These are phyloP conservation scores for Melanocharis versteri DNA, from an alignment of 2,113 vertebrate genomes.

Conservation along the genomic window DNA sequence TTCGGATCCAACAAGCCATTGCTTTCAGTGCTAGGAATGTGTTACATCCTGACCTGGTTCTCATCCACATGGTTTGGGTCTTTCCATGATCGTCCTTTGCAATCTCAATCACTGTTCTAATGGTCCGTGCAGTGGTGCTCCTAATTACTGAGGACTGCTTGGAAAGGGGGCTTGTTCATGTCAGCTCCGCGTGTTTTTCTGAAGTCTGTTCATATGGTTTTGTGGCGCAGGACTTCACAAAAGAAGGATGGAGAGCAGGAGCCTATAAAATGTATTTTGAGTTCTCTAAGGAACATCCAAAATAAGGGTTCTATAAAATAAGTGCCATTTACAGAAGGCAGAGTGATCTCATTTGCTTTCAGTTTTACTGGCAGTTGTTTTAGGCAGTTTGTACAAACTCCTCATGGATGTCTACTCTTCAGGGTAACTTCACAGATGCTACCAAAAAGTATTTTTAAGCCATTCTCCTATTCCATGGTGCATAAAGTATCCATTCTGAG, in stretches of 20 bases:
- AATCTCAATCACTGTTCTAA: background rate
- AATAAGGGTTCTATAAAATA: background rate
- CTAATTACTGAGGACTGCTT: background rate
- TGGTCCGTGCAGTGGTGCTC: background rate
- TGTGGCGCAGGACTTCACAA: background rate
- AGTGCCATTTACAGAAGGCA: background rate
- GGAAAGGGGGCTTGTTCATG: background rate
- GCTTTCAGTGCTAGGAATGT: background rate
- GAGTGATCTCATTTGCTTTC: background rate
- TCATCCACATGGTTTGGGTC: background rate
- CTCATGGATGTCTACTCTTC: background rate
- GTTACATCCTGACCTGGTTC: background rate
- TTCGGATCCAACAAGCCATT: background rate
- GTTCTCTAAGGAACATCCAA: background rate
- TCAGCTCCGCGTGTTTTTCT: background rate
- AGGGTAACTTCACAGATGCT: background rate
- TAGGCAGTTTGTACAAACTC: background rate
- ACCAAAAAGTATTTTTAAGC: background rate
- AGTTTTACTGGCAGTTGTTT: background rate
- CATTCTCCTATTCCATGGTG: accelerated
- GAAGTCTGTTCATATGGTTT: background rate
- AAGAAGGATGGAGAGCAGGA: background rate
- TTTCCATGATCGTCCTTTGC: background rate
- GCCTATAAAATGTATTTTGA: background rate
- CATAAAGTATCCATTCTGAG: background rate